phyloP scores from a whole-genome alignment of 64 coral and sea anemone species.

The Pocillopora verrucosa region DNA sequence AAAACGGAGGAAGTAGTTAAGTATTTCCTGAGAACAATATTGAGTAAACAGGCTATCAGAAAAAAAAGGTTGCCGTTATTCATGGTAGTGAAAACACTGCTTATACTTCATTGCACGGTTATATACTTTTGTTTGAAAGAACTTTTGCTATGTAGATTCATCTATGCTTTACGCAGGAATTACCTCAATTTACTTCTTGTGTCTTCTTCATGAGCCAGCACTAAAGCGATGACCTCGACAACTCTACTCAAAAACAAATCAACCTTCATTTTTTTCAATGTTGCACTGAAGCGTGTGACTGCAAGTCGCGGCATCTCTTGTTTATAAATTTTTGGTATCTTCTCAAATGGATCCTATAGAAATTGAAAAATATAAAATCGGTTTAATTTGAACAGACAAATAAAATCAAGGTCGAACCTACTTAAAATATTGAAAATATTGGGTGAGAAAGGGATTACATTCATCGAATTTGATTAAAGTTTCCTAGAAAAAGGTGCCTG shows the following conservation, averaged over 20 bases:
- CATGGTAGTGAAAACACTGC: too few relatives aligned
- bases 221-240: slow-evolving; percentile 41
- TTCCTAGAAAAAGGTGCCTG: not conserved
- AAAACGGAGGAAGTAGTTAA: not conserved
- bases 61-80: too few relatives aligned
- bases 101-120: too few relatives aligned
- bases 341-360: slow-evolving; percentile 33
- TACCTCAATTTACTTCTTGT: slow-evolving; percentile 7
- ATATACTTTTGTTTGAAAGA: too few relatives aligned
- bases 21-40: too few relatives aligned
- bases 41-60: too few relatives aligned
- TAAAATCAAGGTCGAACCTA: not conserved
- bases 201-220: not conserved
- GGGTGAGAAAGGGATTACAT: too few relatives aligned
- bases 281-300: not conserved
- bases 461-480: not conserved
- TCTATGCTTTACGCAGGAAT: not conserved
- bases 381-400: not conserved
- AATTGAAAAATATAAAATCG: not conserved
- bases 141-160: too few relatives aligned
- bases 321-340: slow-evolving; percentile 37
- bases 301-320: not conserved
- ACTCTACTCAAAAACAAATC: slow-evolving; percentile 24
- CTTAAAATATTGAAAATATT: too few relatives aligned
- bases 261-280: not conserved